Percentiles rank a stretch among this genome's conserved stretches.
phyloP scores from a whole-genome alignment of 2,888 invertebrate species.

The Callyntrura sp. region DNA sequence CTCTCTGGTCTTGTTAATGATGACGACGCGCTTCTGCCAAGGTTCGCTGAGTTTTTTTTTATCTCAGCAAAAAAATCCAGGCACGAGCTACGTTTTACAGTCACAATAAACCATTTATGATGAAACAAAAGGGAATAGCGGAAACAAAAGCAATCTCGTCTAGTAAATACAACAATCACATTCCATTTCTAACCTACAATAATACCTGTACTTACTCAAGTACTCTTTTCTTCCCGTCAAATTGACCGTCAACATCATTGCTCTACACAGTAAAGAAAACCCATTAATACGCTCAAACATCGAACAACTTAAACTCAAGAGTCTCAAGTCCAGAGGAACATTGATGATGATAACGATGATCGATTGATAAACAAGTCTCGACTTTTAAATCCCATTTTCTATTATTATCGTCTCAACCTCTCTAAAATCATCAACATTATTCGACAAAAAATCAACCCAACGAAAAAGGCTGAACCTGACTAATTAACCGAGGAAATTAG shows the following conservation, averaged over 20 bases:
- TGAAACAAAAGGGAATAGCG: slow-evolving; percentile 7
- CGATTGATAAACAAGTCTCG: slow-evolving; percentile 68
- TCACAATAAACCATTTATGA: slow-evolving; percentile 31
- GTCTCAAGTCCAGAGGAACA: background rate
- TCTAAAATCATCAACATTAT: slow-evolving; percentile 29
- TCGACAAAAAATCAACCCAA: background rate
- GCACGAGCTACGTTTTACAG: slow-evolving; percentile 63
- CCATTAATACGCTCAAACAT: background rate
- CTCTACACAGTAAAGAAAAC: too few relatives aligned
- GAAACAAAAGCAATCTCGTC: slow-evolving; percentile 45
- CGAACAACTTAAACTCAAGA: background rate
- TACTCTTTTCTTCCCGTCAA: slow-evolving; percentile 6
- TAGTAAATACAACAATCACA: slow-evolving; percentile 32
- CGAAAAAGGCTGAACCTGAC: slow-evolving; percentile 69
- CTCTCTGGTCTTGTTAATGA: background rate
- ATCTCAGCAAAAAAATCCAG: slow-evolving; percentile 59
- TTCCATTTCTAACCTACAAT: slow-evolving; percentile 50
- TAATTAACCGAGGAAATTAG: slow-evolving; percentile 82
- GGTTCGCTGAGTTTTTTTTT: too few relatives aligned
- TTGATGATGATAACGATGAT: slow-evolving; percentile 62
- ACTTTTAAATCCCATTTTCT: slow-evolving; percentile 48
- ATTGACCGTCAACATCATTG: slow-evolving; percentile 18
- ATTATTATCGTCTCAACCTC: slow-evolving; percentile 35
- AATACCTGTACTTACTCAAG: slow-evolving; percentile 45
- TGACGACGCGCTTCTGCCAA: too few relatives aligned